Evolutionary conservation across 2,113 vertebrate genomes (phyloP), one percentile per base, ranked within the genome.

Genomic region (Elephas maximus): DNA sequence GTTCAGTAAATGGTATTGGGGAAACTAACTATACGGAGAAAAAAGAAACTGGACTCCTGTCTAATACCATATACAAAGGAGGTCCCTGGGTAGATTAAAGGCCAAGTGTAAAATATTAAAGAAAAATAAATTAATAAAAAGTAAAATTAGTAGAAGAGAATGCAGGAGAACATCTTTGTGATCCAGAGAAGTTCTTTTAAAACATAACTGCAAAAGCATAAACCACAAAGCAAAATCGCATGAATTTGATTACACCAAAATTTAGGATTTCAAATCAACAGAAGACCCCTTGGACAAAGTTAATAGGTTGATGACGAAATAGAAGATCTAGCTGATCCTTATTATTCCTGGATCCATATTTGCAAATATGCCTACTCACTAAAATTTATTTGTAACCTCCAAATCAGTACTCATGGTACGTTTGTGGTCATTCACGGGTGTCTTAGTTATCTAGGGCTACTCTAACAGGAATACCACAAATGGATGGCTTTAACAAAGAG

Each of bases 201-300:
- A 93, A 90, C 20, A 76, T 94, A 95, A 85, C 18, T 93, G 78
- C 9, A 45, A 93, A 92, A 83, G 57, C 80, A 92, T 51, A 95
- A 89, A 71, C 9, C 28, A 84, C 62, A 88, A 85, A 44, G 30
- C 53, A 93, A 65, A 96, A 41, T 90, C 83, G 60, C 41, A 51
- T 79, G 30, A 76, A 89, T 67, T 41, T 63, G 45, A 82, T 88
- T 86, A 82, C 33, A 83, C 51, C 23, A 86, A 88, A 94, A 85
- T 57, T 81, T 94, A 82, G 6, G 24, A 45, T 91, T 97, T 93
- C 24, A 91, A 79, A 65, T 37, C 18, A 95, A 73, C 24, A 73
- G 77, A 80, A 53, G 21, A 79, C 5, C 28, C 11, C 33, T 37
- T 37, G 23, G 10, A 48, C 48, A 84, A 94, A 53, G 51, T 78